Percentiles rank a stretch among this genome's conserved stretches.
phyloP scores from a whole-genome alignment of 2,888 invertebrate species.

The Tenthredo notha region DNA sequence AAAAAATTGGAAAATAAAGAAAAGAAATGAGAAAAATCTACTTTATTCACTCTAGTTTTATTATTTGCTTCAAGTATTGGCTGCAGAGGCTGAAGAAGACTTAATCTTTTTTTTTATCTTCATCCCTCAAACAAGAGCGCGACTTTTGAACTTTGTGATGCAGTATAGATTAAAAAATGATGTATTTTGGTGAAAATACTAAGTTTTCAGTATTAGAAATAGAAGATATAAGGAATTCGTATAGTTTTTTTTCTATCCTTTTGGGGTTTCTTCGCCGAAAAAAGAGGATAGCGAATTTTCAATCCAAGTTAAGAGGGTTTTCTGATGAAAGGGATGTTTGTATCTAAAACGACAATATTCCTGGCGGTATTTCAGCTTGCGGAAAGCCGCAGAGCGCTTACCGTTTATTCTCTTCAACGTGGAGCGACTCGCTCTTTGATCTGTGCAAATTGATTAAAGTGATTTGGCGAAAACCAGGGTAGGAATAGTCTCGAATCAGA shows the following conservation, averaged over 20 bases:
- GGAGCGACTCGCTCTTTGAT: slow-evolving; percentile 35
- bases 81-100: neutral
- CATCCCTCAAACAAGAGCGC: neutral
- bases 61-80: neutral
- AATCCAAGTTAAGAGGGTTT: neutral
- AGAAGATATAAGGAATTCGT: neutral
- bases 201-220: neutral
- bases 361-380: neutral
- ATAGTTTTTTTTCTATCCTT: too few species aligned
- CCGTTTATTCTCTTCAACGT: neutral
- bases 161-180: neutral
- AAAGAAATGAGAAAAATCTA: neutral
- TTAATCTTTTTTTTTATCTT: neutral
- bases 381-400: slow-evolving; percentile 8
- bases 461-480: slow-evolving; percentile 43
- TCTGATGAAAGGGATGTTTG: slow-evolving; percentile 2
- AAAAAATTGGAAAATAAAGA: neutral
- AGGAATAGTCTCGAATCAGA: slow-evolving; percentile 23
- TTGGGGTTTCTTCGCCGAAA: neutral
- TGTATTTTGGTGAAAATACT: neutral
- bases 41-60: slow-evolving; percentile 8
- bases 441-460: slow-evolving; percentile 44
- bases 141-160: neutral
- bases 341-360: slow-evolving; percentile 8
- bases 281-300: neutral